A percentile compares a stretch with the other conserved stretches of the same genome.
phyloP scores from a whole-genome alignment of 2,113 vertebrate genomes.

The Xiphias gladius region DNA sequence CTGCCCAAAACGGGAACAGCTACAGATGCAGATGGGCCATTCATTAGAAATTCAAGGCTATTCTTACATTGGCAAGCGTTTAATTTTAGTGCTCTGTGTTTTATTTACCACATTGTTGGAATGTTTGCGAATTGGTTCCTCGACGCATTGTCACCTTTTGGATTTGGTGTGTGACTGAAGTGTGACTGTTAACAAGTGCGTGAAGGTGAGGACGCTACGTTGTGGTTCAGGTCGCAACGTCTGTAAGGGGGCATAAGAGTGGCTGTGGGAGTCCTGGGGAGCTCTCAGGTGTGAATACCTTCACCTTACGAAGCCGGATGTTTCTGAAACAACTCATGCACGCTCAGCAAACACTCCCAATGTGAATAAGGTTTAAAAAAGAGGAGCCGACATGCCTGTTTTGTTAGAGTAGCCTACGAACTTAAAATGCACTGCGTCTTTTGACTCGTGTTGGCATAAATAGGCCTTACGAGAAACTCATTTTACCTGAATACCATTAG shows the following conservation, averaged over 20 bases:
- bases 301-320: not conserved
- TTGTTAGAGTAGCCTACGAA: slow-evolving; percentile 55
- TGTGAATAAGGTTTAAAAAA: not conserved
- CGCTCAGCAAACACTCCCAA: slow-evolving; percentile 25
- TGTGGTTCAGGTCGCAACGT: too few relatives aligned
- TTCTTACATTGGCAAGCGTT: too few relatives aligned
- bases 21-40: not conserved
- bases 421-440: slow-evolving; percentile 18
- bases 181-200: too few relatives aligned
- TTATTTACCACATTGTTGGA: too few relatives aligned
- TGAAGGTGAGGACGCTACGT: too few relatives aligned
- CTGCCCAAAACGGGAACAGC: too few relatives aligned
- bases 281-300: slow-evolving; percentile 1
- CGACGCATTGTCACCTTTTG: not conserved
- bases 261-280: not conserved
- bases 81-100: too few relatives aligned
- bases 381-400: not conserved
- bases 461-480: slow-evolving; percentile 20
- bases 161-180: too few relatives aligned
- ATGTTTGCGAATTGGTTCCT: not conserved
- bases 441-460: slow-evolving; percentile 15
- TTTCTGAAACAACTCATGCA: slow-evolving; percentile 12
- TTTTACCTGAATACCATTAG: slow-evolving; percentile 47
- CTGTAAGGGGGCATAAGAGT: too few relatives aligned
- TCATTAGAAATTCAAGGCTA: not conserved